Evolutionary conservation across 2,113 vertebrate species (phyloP).

Genomic region (Xiphophorus couchianus): DNA sequence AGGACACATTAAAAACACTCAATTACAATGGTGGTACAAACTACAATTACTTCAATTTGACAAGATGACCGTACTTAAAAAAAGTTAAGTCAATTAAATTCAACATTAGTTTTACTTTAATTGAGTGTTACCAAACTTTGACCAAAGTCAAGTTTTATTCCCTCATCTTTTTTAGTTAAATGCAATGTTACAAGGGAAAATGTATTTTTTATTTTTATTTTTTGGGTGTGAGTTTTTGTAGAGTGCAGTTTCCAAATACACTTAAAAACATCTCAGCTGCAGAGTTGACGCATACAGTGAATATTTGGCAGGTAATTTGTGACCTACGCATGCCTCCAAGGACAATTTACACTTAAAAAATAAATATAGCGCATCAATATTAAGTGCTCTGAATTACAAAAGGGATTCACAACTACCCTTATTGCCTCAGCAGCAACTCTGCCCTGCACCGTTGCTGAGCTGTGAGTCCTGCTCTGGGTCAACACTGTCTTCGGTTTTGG

Average conservation of each 20-base stretch:
- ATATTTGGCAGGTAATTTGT: background rate
- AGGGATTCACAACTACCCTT: too few relatives aligned
- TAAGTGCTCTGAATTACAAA: background rate
- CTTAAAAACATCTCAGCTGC: background rate
- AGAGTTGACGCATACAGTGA: background rate
- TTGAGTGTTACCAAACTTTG: too few relatives aligned
- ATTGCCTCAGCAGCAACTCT: conserved; percentile 44
- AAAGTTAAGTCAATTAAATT: too few relatives aligned
- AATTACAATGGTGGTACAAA: too few relatives aligned
- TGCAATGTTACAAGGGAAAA: background rate
- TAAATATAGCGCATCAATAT: too few relatives aligned
- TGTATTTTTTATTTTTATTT: too few relatives aligned
- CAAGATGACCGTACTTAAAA: too few relatives aligned
- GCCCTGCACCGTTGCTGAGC: background rate
- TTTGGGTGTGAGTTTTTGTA: background rate
- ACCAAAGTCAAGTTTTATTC: too few relatives aligned
- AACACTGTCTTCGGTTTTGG: background rate
- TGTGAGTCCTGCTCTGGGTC: background rate
- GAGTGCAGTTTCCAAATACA: background rate
- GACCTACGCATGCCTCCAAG: background rate
- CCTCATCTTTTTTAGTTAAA: too few relatives aligned
- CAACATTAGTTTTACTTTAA: too few relatives aligned
- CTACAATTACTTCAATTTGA: too few relatives aligned
- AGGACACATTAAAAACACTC: too few relatives aligned
- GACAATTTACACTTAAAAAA: background rate